These are phyloP conservation scores for Luperina nickerlii DNA, from an alignment of 2,888 invertebrate species.

Conservation along the genomic window DNA sequence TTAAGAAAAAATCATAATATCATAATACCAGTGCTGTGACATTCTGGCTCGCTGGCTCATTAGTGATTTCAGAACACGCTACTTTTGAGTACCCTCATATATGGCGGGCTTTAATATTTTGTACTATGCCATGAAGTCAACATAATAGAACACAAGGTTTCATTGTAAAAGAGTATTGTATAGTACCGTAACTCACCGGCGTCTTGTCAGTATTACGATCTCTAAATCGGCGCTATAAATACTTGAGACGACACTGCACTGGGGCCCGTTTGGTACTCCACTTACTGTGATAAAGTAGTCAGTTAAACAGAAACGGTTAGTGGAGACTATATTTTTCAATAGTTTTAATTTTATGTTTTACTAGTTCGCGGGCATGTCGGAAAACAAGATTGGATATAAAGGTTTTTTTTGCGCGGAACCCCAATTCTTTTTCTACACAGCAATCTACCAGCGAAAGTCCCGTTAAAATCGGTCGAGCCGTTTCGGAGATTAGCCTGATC, in stretches of 20 bases:
- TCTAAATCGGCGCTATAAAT: constrained; percentile 58
- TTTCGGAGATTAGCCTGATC: neutral
- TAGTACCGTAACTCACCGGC: constrained; percentile 24
- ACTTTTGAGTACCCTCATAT: neutral
- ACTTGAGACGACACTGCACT: constrained; percentile 36
- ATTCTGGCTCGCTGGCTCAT: neutral
- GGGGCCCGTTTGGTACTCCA: constrained; percentile 25
- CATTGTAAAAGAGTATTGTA: constrained; percentile 20
- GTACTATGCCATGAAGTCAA: neutral
- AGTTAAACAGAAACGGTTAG: constrained; percentile 32
- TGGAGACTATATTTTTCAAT: constrained; percentile 25
- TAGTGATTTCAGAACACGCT: neutral
- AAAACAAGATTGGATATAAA: too few species aligned
- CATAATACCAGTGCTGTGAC: neutral
- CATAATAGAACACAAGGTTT: constrained; percentile 18
- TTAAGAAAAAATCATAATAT: too few species aligned
- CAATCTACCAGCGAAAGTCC: neutral
- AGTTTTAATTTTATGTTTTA: neutral
- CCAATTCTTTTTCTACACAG: too few species aligned
- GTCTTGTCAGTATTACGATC: constrained; percentile 52
- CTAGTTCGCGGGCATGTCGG: neutral
- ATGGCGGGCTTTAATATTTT: neutral
- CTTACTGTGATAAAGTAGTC: constrained; percentile 31
- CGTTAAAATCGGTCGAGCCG: neutral
- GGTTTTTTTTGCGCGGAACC: too few species aligned